Base-by-base conservation (phyloP, 2,888 invertebrate genomes). In the Calliphora vomitoria region DNA sequence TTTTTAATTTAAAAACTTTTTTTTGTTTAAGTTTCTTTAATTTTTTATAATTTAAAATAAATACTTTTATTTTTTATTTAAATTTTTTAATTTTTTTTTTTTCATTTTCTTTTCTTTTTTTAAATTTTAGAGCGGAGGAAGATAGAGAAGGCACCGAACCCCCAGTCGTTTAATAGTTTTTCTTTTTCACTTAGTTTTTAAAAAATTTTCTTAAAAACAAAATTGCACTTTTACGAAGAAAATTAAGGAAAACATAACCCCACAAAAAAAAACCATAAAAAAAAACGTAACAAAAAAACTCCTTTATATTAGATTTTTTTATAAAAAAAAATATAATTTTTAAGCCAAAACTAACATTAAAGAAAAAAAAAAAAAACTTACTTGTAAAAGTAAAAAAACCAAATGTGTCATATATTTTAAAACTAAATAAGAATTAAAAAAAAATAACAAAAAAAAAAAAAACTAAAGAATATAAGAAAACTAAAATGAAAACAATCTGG, bases 81-180 rank as follows among this genome's bases (percentile, higher is more conserved):
- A 25, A 1, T 83, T 66, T n/a, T 44, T 68, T 82, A 62, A 64
- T 83, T 82, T 88, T 38, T 31, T 85, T 15, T 41, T 64, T 53
- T 69, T 80, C 80, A 64, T n/a, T 44, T 86, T 88, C 68, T n/a
- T n/a, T n/a, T n/a, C n/a, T n/a, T n/a, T n/a, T n/a, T n/a, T n/a
- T n/a, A n/a, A 75, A 76, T 88, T 89, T 25, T 89, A 92, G 92
- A 86, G 89, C 90, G 85, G 91, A 92, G 82, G 92, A 92, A 75
- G 90, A 91, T 71, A 90, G 89, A 80, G 93, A 93, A 80, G 94
- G 93, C 89, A 92, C 93, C 88, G 94, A 94, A 90, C 93, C 93
- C 89, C 93, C 93, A 91, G 93, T 93, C 90, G 93, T 93, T 90
- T 94, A 93, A 91, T 79, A 87, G 80, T 66, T 83, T 62, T 80